Evolutionary conservation across 2,113 vertebrate species (phyloP).

Genomic region (Siphamia tubifer): DNA sequence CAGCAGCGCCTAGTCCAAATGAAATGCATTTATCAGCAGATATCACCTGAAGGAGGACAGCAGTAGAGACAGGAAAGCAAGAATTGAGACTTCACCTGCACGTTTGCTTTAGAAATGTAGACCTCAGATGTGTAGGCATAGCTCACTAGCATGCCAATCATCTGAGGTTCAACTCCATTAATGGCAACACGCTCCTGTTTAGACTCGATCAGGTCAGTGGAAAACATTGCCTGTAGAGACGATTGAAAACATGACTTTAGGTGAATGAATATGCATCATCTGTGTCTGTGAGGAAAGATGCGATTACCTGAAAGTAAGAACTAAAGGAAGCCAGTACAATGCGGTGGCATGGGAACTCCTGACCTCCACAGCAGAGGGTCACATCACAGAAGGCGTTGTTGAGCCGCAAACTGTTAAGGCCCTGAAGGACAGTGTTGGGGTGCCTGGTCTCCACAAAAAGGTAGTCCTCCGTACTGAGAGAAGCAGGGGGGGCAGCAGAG

Average conservation of each 20-base stretch:
- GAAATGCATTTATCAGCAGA: not conserved
- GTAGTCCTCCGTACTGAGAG: slow-evolving; percentile 74
- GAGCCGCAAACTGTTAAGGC: slow-evolving; percentile 80
- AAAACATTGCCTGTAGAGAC: slow-evolving; percentile 79
- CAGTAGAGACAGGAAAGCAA: not conserved
- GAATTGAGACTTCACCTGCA: slow-evolving; percentile 66
- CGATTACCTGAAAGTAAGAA: slow-evolving; percentile 81
- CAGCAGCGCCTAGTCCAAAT: slow-evolving; percentile 68
- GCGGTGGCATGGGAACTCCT: slow-evolving; percentile 84
- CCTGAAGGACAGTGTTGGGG: slow-evolving; percentile 80
- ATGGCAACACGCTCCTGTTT: slow-evolving; percentile 83
- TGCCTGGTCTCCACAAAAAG: slow-evolving; percentile 79
- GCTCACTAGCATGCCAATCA: slow-evolving; percentile 83
- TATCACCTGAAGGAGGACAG: accelerated
- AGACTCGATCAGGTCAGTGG: slow-evolving; percentile 82
- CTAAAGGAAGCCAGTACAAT: slow-evolving; percentile 84
- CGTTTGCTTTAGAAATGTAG: slow-evolving; percentile 81
- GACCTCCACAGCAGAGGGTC: slow-evolving; percentile 82
- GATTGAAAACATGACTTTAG: not conserved
- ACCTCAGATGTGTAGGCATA: slow-evolving; percentile 83
- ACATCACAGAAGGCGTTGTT: slow-evolving; percentile 85
- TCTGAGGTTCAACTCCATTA: slow-evolving; percentile 83
- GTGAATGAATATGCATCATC: not conserved
- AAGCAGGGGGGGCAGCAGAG: not conserved
- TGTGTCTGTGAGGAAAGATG: not conserved